Evolutionary conservation across 2,888 invertebrate species (phyloP).

Genomic region (Cantharis nigra): DNA sequence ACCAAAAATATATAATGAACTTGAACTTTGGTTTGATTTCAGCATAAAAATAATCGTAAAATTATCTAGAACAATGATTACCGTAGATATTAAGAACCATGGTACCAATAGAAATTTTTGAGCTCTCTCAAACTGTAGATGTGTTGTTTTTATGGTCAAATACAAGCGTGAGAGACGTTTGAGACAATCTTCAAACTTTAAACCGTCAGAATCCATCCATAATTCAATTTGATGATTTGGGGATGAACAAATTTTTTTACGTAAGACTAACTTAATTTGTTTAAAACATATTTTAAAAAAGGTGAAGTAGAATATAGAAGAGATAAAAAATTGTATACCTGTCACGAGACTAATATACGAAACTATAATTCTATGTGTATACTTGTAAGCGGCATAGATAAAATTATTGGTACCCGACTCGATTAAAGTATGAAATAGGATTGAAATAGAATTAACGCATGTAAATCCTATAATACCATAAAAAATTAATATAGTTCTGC

Average conservation of each 20-base stretch:
- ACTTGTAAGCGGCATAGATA: background rate
- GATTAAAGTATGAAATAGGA: background rate
- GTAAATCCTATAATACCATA: background rate
- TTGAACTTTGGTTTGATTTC: background rate
- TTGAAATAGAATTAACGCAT: background rate
- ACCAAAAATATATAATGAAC: background rate
- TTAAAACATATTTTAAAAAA: background rate
- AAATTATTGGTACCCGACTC: background rate
- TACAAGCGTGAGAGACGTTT: background rate
- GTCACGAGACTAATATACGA: background rate
- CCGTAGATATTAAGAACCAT: background rate
- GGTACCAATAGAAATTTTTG: background rate
- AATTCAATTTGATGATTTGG: background rate
- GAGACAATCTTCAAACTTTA: background rate
- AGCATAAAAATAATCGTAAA: background rate
- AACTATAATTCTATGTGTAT: background rate
- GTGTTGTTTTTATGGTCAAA: background rate
- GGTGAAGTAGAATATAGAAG: background rate
- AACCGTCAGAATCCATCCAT: background rate
- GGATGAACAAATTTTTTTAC: background rate
- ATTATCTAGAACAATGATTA: background rate
- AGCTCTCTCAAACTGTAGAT: background rate
- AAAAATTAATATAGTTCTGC: background rate
- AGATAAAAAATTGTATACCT: background rate
- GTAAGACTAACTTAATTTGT: background rate